Conservation (phyloP, 1,140 invertebrate species). For the Heliconius hewitsoni region DNA sequence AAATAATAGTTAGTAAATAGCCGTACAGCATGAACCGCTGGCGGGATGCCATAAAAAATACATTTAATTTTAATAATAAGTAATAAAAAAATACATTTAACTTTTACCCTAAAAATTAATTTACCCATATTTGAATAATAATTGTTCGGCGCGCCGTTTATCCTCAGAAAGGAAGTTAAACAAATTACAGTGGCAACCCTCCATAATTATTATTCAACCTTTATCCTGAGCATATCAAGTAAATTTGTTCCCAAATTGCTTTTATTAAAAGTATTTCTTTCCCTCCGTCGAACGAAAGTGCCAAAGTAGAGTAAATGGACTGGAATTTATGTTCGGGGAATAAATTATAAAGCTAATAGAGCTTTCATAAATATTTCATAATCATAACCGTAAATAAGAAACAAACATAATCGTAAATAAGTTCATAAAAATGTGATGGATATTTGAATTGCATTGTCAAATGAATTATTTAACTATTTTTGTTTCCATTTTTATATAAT, state of each 20-base stretch:
- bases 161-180: slow-evolving; percentile 56
- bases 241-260: slow-evolving; percentile 75
- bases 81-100: too few relatives aligned
- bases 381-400: slow-evolving; percentile 29
- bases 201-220: slow-evolving; percentile 76
- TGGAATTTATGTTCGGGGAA: slow-evolving; percentile 72
- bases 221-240: slow-evolving; percentile 69
- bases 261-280: slow-evolving; percentile 77
- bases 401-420: slow-evolving; percentile 29
- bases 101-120: neutral
- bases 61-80: too few relatives aligned
- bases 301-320: slow-evolving; percentile 75
- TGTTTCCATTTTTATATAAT: neutral
- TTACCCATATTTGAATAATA: slow-evolving; percentile 49
- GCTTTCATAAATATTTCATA: too few relatives aligned
- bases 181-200: slow-evolving; percentile 58
- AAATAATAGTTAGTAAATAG: too few relatives aligned
- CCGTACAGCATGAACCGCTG: too few relatives aligned
- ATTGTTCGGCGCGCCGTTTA: slow-evolving; percentile 37
- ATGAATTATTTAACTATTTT: neutral
- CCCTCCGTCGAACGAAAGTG: slow-evolving; percentile 67
- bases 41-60: too few relatives aligned
- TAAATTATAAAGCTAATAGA: slow-evolving; percentile 57
- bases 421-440: slow-evolving; percentile 19
- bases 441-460: neutral